Evolutionary conservation across 2,113 vertebrate genomes (phyloP).

Genomic region (Anthoscopus minutus): DNA sequence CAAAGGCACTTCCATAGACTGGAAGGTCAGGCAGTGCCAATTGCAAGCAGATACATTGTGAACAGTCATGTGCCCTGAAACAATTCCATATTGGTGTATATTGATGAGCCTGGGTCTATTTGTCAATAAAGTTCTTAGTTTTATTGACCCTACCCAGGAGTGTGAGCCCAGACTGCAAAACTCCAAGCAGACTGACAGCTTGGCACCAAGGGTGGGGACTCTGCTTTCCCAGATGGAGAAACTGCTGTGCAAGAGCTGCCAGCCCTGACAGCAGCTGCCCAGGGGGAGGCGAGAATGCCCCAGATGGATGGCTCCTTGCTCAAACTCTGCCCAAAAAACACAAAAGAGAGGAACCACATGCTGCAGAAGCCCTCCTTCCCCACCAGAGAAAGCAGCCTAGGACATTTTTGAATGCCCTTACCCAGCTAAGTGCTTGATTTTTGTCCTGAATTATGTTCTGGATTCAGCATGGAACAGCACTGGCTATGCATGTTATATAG

Average conservation of each 20-base stretch:
- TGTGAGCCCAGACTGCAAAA: not conserved
- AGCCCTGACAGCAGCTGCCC: not conserved
- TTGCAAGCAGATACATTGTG: not conserved
- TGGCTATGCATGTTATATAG: not conserved
- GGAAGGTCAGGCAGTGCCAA: not conserved
- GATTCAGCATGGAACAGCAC: not conserved
- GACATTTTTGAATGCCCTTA: not conserved
- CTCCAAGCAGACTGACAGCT: not conserved
- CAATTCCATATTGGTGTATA: not conserved
- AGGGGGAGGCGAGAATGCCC: not conserved
- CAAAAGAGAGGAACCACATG: not conserved
- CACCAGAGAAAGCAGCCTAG: not conserved
- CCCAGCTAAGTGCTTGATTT: not conserved
- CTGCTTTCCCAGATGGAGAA: not conserved
- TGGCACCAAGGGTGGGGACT: not conserved
- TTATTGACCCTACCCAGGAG: not conserved
- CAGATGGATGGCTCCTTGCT: not conserved
- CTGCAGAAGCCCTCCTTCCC: not conserved
- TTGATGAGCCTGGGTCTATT: not conserved
- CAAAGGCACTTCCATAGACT: rapidly evolving
- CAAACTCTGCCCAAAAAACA: not conserved
- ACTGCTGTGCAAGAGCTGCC: not conserved
- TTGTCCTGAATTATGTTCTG: not conserved
- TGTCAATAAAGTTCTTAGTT: not conserved
- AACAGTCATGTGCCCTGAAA: not conserved